phyloP scores from a whole-genome alignment of 2,888 invertebrate genomes.

The Deilephila porcellus region DNA sequence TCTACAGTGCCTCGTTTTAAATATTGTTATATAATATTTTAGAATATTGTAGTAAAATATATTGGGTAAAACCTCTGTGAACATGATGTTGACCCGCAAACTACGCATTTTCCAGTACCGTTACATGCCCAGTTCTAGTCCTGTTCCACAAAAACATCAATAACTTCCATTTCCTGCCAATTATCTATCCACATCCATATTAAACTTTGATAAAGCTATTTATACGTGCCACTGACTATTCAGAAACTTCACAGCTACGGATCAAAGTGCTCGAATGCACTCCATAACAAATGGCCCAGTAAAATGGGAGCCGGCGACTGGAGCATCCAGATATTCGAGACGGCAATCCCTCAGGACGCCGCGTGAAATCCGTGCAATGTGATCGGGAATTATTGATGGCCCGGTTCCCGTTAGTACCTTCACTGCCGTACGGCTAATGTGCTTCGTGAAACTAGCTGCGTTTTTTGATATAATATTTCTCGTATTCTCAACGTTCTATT shows the following conservation, averaged over 20 bases:
- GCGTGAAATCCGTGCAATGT: conserved; percentile 51
- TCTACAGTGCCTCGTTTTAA: no score
- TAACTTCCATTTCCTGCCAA: neutral
- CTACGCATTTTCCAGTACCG: no score
- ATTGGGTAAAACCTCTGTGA: no score
- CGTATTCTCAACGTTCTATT: neutral
- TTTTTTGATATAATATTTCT: conserved; percentile 16
- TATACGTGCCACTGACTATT: neutral
- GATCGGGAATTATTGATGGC: conserved; percentile 65
- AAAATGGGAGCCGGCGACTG: conserved; percentile 45
- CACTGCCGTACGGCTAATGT: neutral
- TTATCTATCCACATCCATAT: neutral
- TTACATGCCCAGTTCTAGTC: no score
- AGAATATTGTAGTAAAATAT: no score
- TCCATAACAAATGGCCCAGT: conserved; percentile 46
- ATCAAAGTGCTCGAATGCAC: conserved; percentile 37
- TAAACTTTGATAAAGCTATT: neutral
- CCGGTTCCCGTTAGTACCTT: conserved; percentile 24
- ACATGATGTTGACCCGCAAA: no score
- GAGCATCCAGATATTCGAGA: conserved; percentile 46
- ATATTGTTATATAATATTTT: no score
- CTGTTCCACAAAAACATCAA: no score
- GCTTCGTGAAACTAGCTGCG: neutral
- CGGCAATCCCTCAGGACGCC: conserved; percentile 47
- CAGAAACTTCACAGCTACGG: conserved; percentile 31